These are phyloP conservation scores for Pyrgus malvae DNA, from an alignment of 2,888 invertebrate genomes.

Conservation along the genomic window DNA sequence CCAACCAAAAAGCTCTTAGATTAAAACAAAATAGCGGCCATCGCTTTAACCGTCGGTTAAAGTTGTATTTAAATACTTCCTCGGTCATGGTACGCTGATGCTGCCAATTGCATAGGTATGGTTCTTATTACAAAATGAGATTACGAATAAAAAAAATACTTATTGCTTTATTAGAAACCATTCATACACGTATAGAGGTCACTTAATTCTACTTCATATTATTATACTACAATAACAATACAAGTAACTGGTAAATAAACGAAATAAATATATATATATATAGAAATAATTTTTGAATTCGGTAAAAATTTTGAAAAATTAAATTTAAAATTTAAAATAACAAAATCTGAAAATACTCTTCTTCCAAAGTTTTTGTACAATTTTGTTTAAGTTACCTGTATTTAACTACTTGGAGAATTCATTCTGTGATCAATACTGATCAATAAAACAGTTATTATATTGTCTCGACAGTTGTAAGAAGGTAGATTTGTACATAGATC, in stretches of 20 bases:
- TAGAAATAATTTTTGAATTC: too few species aligned
- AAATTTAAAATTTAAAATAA: neutral
- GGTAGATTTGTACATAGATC: conserved; percentile 9
- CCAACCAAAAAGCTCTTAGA: too few species aligned
- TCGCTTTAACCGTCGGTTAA: too few species aligned
- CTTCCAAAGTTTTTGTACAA: too few species aligned
- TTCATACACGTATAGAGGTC: conserved; percentile 53
- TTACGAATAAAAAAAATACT: conserved; percentile 3
- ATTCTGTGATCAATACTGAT: too few species aligned
- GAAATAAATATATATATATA: neutral
- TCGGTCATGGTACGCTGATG: too few species aligned
- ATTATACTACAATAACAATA: conserved; percentile 68
- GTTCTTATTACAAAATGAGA: too few species aligned
- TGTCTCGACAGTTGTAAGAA: neutral
- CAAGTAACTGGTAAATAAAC: conserved; percentile 30
- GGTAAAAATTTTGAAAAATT: too few species aligned
- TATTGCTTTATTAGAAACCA: conserved; percentile 42
- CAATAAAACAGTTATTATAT: neutral
- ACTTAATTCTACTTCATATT: conserved; percentile 61
- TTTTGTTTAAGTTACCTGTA: conserved; percentile 1
- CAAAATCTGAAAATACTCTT: neutral
- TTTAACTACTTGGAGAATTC: neutral
- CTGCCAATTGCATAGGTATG: too few species aligned
- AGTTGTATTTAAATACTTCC: too few species aligned
- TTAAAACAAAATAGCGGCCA: too few species aligned